Base-by-base conservation (phyloP, 2,797 vertebrate genomes). In the Rhinella marina region DNA sequence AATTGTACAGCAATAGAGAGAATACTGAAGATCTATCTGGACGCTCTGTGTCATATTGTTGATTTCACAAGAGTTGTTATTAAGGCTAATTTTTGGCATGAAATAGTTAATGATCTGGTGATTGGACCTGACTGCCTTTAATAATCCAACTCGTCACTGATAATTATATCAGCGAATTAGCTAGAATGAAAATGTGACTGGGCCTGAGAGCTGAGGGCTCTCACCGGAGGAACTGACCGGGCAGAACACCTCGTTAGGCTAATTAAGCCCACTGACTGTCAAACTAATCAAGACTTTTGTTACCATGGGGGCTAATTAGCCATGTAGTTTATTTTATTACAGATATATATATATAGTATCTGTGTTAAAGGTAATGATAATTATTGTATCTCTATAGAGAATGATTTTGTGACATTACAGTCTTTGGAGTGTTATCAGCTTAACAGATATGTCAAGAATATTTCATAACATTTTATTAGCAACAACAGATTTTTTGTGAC, bases 301-400 rank as follows among this genome's bases (percentile, higher is more conserved):
- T 88, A 88, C 70, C 83, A 41, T 80, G 50, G 87, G 87, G 87
- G 87, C 85, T 88, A 84, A 88, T 88, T 88, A 88, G 77, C 66
- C 14, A 2, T 75, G 57, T n/a, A 73, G 56, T 32, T 70, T 78
- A 13, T 62, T 79, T 16, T 79, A 68, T 8, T 25, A 80, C 32
- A 59, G 61, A 48, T 32, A 57, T 68, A 56, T 25, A 73, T 61
- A 32, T 32, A 32, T 32, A 32, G 5, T 41, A 41, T 41, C 3
- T 41, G 2, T 41, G 41, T 21, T 64, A 25, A 11, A 25, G 19
- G 16, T 64, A n/a, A 21, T 62, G 7, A 41, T 41, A 41, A 41
- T 41, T 4, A 41, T 41, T 41, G 41, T 4, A 5, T 41, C 41
- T 41, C 41, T 41, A 41, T 41, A 41, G 5, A 5, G 3, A 41